phyloP scores from a whole-genome alignment of 1,140 invertebrate genomes.

The Drosophila parvula region DNA sequence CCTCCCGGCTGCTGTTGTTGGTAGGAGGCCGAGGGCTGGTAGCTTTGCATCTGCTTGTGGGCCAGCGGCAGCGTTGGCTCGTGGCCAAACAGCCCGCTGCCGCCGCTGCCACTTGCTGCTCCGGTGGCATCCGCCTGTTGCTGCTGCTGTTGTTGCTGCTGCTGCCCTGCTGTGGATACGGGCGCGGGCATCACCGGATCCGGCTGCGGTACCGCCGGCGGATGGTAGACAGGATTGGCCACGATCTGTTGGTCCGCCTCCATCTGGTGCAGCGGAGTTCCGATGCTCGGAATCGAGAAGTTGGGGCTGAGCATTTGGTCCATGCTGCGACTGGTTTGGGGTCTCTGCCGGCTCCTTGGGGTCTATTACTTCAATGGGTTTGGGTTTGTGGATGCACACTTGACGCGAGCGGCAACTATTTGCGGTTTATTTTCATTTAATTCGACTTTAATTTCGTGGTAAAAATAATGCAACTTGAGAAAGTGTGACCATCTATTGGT shows the following conservation, averaged over 20 bases:
- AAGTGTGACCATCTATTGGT: background rate
- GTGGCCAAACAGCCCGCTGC: slow-evolving; percentile 63
- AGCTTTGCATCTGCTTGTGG: slow-evolving; percentile 88
- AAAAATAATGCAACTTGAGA: slow-evolving; percentile 15
- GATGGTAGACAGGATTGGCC: slow-evolving; percentile 91
- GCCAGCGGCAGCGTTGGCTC: slow-evolving; percentile 84
- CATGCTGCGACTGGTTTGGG: slow-evolving; percentile 52
- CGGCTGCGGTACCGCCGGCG: slow-evolving; percentile 86
- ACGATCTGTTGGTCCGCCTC: slow-evolving; percentile 91
- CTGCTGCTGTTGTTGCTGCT: slow-evolving; percentile 72
- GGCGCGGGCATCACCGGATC: slow-evolving; percentile 40
- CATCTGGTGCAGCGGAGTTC: slow-evolving; percentile 94
- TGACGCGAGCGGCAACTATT: background rate
- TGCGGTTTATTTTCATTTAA: slow-evolving; percentile 6
- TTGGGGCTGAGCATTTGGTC: slow-evolving; percentile 95
- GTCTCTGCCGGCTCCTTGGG: background rate
- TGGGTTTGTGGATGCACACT: slow-evolving; percentile 1
- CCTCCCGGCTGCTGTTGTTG: slow-evolving; percentile 85
- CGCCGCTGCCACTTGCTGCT: slow-evolving; percentile 29
- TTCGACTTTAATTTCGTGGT: slow-evolving; percentile 6
- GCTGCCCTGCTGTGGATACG: slow-evolving; percentile 49
- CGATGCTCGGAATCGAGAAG: slow-evolving; percentile 94
- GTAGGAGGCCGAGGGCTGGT: slow-evolving; percentile 60
- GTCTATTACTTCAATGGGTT: background rate
- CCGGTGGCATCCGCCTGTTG: slow-evolving; percentile 35